Conservation (phyloP, 2,113 vertebrate species). For the Neolamprologus caudopunctatus region DNA sequence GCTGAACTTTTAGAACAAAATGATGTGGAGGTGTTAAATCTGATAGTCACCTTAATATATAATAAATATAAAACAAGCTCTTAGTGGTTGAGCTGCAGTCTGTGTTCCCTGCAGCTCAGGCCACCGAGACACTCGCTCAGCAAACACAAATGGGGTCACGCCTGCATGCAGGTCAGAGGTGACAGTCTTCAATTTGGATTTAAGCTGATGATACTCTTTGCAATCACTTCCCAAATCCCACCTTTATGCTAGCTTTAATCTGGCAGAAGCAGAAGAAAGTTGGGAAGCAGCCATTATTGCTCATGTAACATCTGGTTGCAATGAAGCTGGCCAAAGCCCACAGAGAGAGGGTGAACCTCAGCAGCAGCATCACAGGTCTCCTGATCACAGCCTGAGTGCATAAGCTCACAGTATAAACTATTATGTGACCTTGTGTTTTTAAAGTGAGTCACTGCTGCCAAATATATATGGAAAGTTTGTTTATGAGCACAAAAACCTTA, state of each 20-base stretch:
- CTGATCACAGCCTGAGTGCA: neutral
- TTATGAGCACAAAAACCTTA: neutral
- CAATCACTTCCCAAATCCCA: neutral
- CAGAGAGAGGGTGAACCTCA: neutral
- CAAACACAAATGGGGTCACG: neutral
- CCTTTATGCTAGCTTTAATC: neutral
- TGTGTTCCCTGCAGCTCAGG: neutral
- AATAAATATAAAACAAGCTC: accelerated
- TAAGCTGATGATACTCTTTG: neutral
- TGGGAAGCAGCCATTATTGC: neutral
- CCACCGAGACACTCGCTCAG: neutral
- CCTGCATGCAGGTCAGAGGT: neutral
- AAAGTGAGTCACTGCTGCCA: neutral
- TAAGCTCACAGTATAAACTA: neutral
- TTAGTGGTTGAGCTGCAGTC: accelerated
- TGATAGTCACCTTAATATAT: accelerated
- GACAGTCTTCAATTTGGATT: neutral
- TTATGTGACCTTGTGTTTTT: neutral
- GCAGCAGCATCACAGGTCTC: neutral
- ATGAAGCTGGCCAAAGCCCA: neutral
- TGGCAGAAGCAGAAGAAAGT: neutral
- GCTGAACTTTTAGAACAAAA: accelerated
- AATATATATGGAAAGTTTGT: neutral
- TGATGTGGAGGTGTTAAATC: neutral
- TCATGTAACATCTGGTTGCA: neutral